phyloP scores from a whole-genome alignment of 1,140 invertebrate species.

The Manduca sexta region DNA sequence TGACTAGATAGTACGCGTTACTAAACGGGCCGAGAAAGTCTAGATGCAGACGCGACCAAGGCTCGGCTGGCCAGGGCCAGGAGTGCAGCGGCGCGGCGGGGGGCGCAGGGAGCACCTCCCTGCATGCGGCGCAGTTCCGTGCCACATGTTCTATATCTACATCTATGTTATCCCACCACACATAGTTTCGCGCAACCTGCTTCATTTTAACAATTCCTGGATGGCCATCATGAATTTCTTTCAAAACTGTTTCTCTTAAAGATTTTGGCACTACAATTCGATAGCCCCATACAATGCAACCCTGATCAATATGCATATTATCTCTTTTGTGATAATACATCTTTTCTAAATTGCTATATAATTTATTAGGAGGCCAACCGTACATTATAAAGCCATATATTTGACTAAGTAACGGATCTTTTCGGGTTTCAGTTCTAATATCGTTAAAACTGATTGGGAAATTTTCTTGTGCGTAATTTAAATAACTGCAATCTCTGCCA shows the following conservation, averaged over 20 bases:
- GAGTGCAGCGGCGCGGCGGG: constrained; percentile 1
- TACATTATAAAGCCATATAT: constrained; percentile 17
- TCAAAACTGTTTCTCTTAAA: constrained; percentile 21
- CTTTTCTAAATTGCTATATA: constrained; percentile 6
- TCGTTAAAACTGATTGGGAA: constrained; percentile 7
- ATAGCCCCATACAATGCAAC: constrained; percentile 27
- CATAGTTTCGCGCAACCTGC: constrained; percentile 38
- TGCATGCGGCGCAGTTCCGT: background rate
- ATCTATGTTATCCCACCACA: constrained; percentile 71
- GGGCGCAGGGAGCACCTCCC: constrained; percentile 32
- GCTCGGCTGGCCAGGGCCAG: background rate
- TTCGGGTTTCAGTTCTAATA: constrained; percentile 8
- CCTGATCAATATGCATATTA: too few relatives aligned
- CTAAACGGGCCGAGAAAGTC: background rate
- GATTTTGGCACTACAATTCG: constrained; percentile 27
- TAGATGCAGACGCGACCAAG: background rate
- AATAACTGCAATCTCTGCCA: background rate
- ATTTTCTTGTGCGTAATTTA: constrained; percentile 10
- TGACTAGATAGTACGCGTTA: background rate
- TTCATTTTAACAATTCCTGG: constrained; percentile 37
- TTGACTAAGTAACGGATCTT: constrained; percentile 17
- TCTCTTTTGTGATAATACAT: constrained; percentile 6
- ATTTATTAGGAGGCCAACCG: constrained; percentile 17
- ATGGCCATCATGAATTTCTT: constrained; percentile 37
- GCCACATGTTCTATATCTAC: constrained; percentile 51